Percentiles rank a stretch among this genome's conserved stretches.
Conservation (phyloP, 2,113 vertebrate genomes). For the Passer domesticus region DNA sequence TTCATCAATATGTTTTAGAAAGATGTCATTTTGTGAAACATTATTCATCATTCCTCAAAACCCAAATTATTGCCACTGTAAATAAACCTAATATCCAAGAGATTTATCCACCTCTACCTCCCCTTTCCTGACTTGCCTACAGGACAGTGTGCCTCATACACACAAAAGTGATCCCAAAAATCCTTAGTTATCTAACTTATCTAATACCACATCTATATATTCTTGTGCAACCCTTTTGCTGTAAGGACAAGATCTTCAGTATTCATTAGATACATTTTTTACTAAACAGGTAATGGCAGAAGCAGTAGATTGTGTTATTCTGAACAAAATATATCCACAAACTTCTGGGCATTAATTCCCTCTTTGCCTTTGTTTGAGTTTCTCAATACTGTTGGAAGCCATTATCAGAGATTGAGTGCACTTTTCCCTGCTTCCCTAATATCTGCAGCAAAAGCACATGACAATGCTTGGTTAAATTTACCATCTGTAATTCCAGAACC, state of each 20-base stretch:
- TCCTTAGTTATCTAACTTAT: not conserved
- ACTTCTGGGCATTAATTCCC: not conserved
- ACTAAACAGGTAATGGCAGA: not conserved
- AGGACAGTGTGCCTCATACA: not conserved
- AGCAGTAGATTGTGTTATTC: not conserved
- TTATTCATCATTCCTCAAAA: not conserved
- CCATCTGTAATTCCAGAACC: constrained; percentile 5
- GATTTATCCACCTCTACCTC: not conserved
- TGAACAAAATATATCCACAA: not conserved
- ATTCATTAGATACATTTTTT: not conserved
- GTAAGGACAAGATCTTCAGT: not conserved
- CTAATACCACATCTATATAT: not conserved
- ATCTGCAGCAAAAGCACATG: not conserved
- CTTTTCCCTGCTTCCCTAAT: not conserved
- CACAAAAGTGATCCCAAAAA: not conserved
- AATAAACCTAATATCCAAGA: not conserved
- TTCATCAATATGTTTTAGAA: not conserved
- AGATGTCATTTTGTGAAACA: not conserved
- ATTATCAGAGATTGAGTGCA: not conserved
- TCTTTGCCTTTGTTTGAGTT: not conserved
- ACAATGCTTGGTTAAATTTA: not conserved
- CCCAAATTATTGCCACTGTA: not conserved
- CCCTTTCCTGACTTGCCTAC: fast-evolving
- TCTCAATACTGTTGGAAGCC: not conserved
- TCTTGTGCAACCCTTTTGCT: not conserved